Evolutionary conservation across 2,113 vertebrate genomes (phyloP).

Genomic region (Blennius ocellaris): DNA sequence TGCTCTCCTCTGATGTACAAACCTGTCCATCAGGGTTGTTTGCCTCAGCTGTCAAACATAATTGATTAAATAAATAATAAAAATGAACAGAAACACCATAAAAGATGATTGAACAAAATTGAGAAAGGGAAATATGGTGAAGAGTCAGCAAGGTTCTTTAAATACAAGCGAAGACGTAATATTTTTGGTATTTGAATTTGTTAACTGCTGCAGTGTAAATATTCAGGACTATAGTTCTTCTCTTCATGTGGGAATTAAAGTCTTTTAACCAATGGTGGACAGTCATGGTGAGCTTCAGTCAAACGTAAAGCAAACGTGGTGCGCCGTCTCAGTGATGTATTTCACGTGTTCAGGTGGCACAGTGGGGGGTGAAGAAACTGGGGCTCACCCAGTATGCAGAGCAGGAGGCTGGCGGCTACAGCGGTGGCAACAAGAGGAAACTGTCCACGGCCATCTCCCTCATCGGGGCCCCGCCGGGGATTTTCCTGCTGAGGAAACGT

Average conservation of each 20-base stretch:
- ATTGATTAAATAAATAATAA: too few relatives aligned
- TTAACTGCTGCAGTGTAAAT: too few relatives aligned
- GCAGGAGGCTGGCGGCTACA: conserved; percentile 86
- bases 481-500: conserved; percentile 88
- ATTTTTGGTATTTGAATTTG: too few relatives aligned
- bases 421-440: conserved; percentile 93
- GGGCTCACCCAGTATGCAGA: conserved; percentile 85
- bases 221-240: neutral
- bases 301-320: neutral
- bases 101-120: neutral
- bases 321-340: neutral
- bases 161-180: neutral
- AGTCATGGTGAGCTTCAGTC: too few relatives aligned
- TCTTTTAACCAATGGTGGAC: neutral
- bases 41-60: too few relatives aligned
- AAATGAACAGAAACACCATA: too few relatives aligned
- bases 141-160: neutral
- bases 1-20: too few relatives aligned
- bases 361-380: conserved; percentile 85
- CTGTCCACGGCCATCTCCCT: conserved; percentile 91
- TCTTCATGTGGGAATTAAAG: neutral
- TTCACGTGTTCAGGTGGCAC: conserved; percentile 80
- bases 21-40: too few relatives aligned
- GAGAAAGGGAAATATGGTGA: neutral
- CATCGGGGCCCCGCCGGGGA: conserved; percentile 85